Conservation (phyloP, 2,888 invertebrate genomes). For the Syritta pipiens region DNA sequence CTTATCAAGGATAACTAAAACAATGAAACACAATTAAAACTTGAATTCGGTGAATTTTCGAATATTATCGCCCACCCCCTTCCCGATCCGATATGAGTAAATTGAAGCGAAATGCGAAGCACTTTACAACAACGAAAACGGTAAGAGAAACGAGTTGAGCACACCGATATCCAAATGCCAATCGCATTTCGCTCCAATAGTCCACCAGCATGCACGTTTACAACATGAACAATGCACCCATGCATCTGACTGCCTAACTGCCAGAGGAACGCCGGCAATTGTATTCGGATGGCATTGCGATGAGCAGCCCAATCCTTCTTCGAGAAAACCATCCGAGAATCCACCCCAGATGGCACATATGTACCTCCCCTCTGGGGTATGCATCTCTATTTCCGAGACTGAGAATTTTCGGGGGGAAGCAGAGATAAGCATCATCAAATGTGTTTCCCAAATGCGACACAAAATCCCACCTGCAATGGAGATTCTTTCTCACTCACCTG, state of each 20-base stretch:
- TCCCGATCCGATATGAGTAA: slow-evolving; percentile 18
- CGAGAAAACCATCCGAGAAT: neutral
- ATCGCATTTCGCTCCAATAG: slow-evolving; percentile 33
- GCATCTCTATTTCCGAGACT: neutral
- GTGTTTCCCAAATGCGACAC: neutral
- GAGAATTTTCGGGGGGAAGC: too few species aligned
- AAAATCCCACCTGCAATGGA: slow-evolving; percentile 12
- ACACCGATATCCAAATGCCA: slow-evolving; percentile 29
- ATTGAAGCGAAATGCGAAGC: slow-evolving; percentile 4
- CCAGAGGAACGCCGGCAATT: too few species aligned
- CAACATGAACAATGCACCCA: too few species aligned
- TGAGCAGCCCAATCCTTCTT: slow-evolving; percentile 34
- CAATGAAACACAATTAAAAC: slow-evolving; percentile 65
- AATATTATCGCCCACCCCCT: slow-evolving; percentile 7
- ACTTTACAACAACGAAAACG: slow-evolving; percentile 27
- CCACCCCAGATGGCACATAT: neutral
- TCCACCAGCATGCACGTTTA: too few species aligned
- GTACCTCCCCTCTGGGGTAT: slow-evolving; percentile 7
- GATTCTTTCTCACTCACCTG: slow-evolving; percentile 82
- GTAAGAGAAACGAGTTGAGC: too few species aligned
- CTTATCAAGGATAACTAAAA: slow-evolving; percentile 47
- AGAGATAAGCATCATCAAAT: too few species aligned
- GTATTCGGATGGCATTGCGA: too few species aligned
- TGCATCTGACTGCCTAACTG: too few species aligned
- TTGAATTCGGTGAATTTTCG: slow-evolving; percentile 9